These are phyloP conservation scores for Brachionus calyciflorus DNA, from an alignment of 1,140 invertebrate genomes.

Conservation along the genomic window DNA sequence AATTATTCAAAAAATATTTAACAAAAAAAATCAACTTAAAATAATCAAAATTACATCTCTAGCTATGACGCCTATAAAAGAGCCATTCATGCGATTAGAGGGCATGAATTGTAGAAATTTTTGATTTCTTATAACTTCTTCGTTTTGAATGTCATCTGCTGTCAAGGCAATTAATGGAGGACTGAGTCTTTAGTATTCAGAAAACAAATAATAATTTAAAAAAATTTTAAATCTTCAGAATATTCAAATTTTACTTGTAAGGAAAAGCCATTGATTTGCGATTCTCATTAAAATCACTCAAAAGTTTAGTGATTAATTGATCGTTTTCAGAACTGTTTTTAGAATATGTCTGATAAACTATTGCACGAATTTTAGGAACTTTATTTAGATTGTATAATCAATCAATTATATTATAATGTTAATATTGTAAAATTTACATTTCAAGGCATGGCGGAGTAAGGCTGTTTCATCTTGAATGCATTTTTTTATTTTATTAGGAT, in stretches of 20 bases:
- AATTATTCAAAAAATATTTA: not conserved
- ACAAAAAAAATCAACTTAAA: not conserved
- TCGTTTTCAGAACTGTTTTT: slow-evolving; percentile 27
- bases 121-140: slow-evolving; percentile 23
- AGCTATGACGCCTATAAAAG: slow-evolving; percentile 12
- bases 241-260: slow-evolving; percentile 13
- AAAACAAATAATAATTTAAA: not conserved
- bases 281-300: slow-evolving; percentile 15
- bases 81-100: slow-evolving; percentile 43
- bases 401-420: not conserved
- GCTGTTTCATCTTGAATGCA: slow-evolving; percentile 44
- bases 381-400: not conserved
- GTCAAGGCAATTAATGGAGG: slow-evolving; percentile 40
- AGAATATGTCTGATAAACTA: slow-evolving; percentile 45
- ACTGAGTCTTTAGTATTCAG: not conserved
- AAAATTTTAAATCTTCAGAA: not conserved
- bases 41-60: slow-evolving; percentile 15
- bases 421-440: slow-evolving; percentile 15
- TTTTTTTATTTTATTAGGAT: slow-evolving; percentile 13
- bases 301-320: not conserved
- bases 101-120: slow-evolving; percentile 40
- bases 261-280: slow-evolving; percentile 10
- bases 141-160: slow-evolving; percentile 40
- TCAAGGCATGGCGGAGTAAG: slow-evolving; percentile 1
- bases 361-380: slow-evolving; percentile 18